These are phyloP conservation scores for Mesorhabditis belari DNA, from an alignment of 2,888 invertebrate genomes.

Conservation along the genomic window DNA sequence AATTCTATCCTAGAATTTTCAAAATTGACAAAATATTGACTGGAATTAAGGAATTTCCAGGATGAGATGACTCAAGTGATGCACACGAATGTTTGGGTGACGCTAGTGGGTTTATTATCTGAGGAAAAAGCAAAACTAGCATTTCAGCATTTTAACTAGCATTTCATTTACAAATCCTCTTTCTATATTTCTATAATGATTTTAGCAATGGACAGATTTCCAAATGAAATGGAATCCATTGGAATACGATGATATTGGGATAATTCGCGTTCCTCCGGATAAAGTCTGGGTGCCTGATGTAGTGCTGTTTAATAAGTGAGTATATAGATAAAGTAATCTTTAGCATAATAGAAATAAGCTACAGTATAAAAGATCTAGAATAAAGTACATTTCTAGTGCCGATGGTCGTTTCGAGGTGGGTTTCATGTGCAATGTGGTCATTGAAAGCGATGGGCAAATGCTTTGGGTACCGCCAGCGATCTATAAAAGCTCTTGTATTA, in stretches of 20 bases:
- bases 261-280: conserved; percentile 53
- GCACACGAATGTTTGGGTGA: conserved; percentile 54
- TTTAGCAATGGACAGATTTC: conserved; percentile 50
- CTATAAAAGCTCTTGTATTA: conserved; percentile 97
- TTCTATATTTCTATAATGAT: too few relatives aligned
- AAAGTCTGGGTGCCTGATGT: conserved; percentile 59
- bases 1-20: neutral
- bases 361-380: conserved; percentile 6
- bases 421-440: conserved; percentile 92
- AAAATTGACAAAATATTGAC: neutral
- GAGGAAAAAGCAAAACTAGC: conserved; percentile 3
- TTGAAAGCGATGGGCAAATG: conserved; percentile 87
- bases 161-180: too few relatives aligned
- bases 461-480: conserved; percentile 99
- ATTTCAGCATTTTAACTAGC: neutral
- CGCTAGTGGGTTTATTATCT: conserved; percentile 29
- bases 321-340: neutral
- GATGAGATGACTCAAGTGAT: conserved; percentile 53
- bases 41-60: conserved; percentile 16
- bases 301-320: conserved; percentile 55
- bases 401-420: conserved; percentile 99
- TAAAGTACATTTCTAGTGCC: conserved; percentile 67
- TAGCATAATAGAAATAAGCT: neutral
- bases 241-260: conserved; percentile 56
- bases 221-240: conserved; percentile 57